Percentiles rank a stretch among this genome's conserved stretches.
These are phyloP conservation scores for Hyperoodon ampullatus DNA, from an alignment of 2,113 vertebrate species.

Conservation along the genomic window DNA sequence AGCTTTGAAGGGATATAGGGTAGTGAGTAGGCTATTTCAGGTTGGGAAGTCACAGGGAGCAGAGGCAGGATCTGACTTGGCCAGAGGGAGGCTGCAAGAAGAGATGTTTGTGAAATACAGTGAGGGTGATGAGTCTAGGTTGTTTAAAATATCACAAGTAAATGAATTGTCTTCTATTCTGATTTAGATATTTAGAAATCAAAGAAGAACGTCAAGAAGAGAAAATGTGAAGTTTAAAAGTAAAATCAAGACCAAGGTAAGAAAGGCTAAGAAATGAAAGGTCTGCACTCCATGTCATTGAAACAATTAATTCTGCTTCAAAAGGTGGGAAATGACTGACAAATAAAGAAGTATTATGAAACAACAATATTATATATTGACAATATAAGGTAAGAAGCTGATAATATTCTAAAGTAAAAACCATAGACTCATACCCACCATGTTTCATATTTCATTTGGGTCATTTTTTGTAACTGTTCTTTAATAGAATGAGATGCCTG, in stretches of 20 bases:
- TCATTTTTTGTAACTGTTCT: constrained; percentile 22
- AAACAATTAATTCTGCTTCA: neutral
- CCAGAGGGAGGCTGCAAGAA: neutral
- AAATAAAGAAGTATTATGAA: neutral
- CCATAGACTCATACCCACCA: neutral
- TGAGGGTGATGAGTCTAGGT: neutral
- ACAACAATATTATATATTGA: neutral
- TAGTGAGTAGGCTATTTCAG: accelerated
- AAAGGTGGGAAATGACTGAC: neutral
- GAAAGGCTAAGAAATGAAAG: neutral
- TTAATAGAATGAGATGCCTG: neutral
- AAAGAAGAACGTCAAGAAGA: constrained; percentile 7
- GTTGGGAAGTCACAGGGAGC: neutral
- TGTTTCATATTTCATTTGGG: neutral
- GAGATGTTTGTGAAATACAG: neutral
- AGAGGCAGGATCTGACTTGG: neutral
- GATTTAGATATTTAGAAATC: neutral
- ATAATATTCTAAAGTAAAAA: neutral
- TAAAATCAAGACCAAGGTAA: constrained; percentile 30
- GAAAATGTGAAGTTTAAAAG: constrained; percentile 47
- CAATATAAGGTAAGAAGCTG: neutral
- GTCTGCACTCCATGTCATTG: neutral
- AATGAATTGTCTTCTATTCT: neutral
- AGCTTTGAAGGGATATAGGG: neutral
- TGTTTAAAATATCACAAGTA: neutral